Evolutionary conservation across 2,797 vertebrate species (phyloP).

Genomic region (Selene dorsalis): DNA sequence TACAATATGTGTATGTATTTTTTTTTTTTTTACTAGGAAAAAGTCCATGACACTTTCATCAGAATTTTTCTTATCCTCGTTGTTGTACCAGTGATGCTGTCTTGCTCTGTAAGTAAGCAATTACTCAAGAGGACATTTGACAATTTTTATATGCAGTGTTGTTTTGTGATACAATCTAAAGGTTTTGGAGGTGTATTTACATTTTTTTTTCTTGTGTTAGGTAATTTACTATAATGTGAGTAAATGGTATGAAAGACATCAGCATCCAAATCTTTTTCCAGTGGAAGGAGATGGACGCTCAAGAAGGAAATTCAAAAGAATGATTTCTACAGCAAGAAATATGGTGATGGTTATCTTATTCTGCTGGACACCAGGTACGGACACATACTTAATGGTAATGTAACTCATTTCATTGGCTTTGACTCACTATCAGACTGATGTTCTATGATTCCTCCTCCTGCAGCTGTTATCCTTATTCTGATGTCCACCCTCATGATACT

Average conservation of each 20-base stretch:
- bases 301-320: slow-evolving; percentile 58
- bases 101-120: slow-evolving; percentile 81
- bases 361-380: slow-evolving; percentile 87
- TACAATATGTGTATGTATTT: not conserved
- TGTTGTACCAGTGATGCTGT: slow-evolving; percentile 79
- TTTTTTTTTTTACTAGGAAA: slow-evolving; percentile 52
- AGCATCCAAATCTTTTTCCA: slow-evolving; percentile 67
- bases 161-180: not conserved
- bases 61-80: slow-evolving; percentile 71
- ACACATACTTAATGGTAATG: not conserved
- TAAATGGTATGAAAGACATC: slow-evolving; percentile 73
- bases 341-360: slow-evolving; percentile 86
- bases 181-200: not conserved
- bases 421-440: slow-evolving; percentile 15
- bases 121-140: not conserved
- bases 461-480: slow-evolving; percentile 81
- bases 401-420: not conserved
- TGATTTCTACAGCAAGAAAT: slow-evolving; percentile 70
- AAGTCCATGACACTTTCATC: slow-evolving; percentile 61
- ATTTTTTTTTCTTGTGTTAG: slow-evolving; percentile 61
- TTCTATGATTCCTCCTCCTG: slow-evolving; percentile 1
- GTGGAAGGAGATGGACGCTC: slow-evolving; percentile 71
- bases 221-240: slow-evolving; percentile 83
- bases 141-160: not conserved
- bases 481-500: slow-evolving; percentile 69